Base-by-base conservation (phyloP, 1,140 invertebrate species). In the Lordiphosa mommai region DNA sequence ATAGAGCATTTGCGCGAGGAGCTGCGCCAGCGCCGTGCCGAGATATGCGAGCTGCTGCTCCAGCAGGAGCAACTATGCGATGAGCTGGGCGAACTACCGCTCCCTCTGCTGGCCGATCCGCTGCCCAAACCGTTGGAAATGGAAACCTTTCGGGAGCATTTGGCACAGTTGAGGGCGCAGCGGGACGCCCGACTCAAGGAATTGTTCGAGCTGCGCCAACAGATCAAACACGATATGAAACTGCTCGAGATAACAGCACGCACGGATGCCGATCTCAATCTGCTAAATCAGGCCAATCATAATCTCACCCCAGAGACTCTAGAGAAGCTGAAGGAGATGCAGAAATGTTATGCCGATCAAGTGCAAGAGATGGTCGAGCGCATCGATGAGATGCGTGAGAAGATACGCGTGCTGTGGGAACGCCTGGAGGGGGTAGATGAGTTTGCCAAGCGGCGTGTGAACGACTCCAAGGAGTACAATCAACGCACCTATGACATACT, bases 381-480 rank as follows among this genome's bases (percentile, higher is more conserved):
- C 44, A 89, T 91, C n/a, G 67, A 88, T 9, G 86, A 90, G 8
- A 89, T 91, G 74, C 89, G 90, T 47, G 79, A 90, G 4, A 90
- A 91, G 56, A 64, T 94, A 0, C 68, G 88, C 4, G 68, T 85
- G 3, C 71, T 94, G 0, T 94, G 93, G 93, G 90, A 92, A 8
- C 90, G 91, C 51, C 87, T 95, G 2, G 67, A 72, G 40, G 72
- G 77, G 23, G 29, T 49, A 0, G 67, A 80, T 27, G 79, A 84
- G 7, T 46, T 34, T 10, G 38, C 32, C 2, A 77, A 61, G 56
- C 52, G 36, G 0, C 49, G 50, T 7, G 72, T 82, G n/a, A 36
- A 52, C 0, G 38, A 64, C 0, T 57, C 59, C 2, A 58, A 32
- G 0, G 36, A 46, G 7, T 90, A 90, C 41, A 91, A 89, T 27